Base-by-base conservation (phyloP, 2,113 vertebrate genomes). In the Cyanoderma ruficeps region DNA sequence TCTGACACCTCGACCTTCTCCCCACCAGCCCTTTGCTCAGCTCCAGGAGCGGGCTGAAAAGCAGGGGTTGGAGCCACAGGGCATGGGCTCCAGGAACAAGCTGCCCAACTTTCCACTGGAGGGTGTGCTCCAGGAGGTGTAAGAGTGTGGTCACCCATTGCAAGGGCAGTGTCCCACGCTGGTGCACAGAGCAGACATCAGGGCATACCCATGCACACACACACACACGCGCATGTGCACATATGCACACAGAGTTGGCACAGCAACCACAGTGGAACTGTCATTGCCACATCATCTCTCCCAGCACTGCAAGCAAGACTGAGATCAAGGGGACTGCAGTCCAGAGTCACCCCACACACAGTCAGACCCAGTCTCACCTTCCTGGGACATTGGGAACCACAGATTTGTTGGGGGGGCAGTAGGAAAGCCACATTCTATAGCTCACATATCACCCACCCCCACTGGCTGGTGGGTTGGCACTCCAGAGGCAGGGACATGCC, bases 1-100 rank as follows among this genome's bases (percentile, higher is more conserved):
- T 47, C 68, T 86, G 57, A 50, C 35, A 35, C 18, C 20, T 35
- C 5, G 13, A 71, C 44, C 67, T 70, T n/a, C 22, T 9, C 13
- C 12, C 42, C 0, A 0, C 10, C 31, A 53, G 28, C 31, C 39
- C 53, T 5, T 1, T 3, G 11, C 68, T 72, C 63, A 70, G 84
- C 44, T 15, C n/a, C 35, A 17, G 11, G 8, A 50, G 10, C 0
- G 1, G 19, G 49, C 15, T 46, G 14, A 46, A 90, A 82, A 93
- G 44, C 15, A 7, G 17, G 5, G 42, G 4, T 33, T 47, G 59
- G 67, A 76, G 41, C 17, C 2, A 2, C 56, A n/a, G 46, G 28
- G 49, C 1, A 1, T 1, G 15, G 33, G 22, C 31, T 25, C 18
- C 5, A 2, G 8, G 50, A 47, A 21, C 19, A 63, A 20, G 20